These are phyloP conservation scores for Hesperophylax magnus DNA, from an alignment of 1,140 invertebrate genomes.

Conservation along the genomic window DNA sequence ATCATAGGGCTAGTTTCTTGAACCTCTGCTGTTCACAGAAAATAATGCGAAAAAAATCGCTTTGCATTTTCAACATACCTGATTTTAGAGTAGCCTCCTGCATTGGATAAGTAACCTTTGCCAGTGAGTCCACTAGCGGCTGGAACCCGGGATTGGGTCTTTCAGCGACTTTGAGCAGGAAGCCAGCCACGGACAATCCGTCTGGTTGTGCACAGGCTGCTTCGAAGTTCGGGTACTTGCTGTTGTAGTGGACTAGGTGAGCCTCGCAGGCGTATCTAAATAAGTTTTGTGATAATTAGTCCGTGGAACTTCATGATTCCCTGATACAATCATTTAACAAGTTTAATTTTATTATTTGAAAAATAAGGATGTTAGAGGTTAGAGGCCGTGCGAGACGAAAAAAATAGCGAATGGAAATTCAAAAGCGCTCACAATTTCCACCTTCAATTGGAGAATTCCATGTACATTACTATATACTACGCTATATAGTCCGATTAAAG, in stretches of 20 bases:
- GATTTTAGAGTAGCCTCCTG: constrained; percentile 22
- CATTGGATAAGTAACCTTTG: background rate
- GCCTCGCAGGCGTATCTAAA: constrained; percentile 80
- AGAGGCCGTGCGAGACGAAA: no score
- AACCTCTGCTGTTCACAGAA: no score
- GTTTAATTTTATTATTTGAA: no score
- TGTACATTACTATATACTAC: no score
- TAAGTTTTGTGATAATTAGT: background rate
- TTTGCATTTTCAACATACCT: constrained; percentile 16
- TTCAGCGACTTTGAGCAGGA: constrained; percentile 76
- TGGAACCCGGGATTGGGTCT: constrained; percentile 60
- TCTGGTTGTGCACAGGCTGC: constrained; percentile 81
- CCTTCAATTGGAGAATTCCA: no score
- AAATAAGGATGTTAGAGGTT: no score
- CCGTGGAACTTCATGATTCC: no score
- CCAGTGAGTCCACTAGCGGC: constrained; percentile 58
- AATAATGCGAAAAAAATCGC: background rate
- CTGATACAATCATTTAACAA: no score
- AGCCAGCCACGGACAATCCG: constrained; percentile 83
- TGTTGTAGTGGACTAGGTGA: constrained; percentile 86
- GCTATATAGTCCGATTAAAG: no score
- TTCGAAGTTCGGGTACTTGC: constrained; percentile 77
- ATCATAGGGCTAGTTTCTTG: no score
- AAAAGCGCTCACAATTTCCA: no score
- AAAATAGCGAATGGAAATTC: no score